A percentile compares a stretch with the other conserved stretches of the same genome.
phyloP scores from a whole-genome alignment of 2,113 vertebrate genomes.

The Synchiropus splendidus region DNA sequence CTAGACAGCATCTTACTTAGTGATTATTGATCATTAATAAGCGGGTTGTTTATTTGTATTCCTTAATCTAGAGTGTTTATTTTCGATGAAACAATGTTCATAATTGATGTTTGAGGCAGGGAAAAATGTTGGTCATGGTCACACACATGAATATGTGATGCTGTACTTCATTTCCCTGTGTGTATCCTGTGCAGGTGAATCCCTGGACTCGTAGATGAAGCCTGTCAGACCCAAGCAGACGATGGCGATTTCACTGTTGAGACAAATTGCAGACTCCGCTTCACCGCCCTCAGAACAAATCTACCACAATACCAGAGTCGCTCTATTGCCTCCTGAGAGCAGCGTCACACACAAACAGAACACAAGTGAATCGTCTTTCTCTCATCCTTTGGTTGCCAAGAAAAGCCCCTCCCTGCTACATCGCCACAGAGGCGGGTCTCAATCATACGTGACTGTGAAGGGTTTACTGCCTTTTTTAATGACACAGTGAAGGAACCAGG shows the following conservation, averaged over 20 bases:
- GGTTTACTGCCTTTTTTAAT: neutral
- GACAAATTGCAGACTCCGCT: constrained; percentile 32
- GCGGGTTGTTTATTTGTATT: too few species aligned
- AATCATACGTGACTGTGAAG: constrained; percentile 24
- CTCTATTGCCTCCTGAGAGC: constrained; percentile 4
- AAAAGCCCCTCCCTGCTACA: constrained; percentile 10
- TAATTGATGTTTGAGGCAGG: too few species aligned
- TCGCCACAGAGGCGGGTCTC: constrained; percentile 20
- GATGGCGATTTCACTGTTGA: constrained; percentile 23
- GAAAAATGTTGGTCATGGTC: too few species aligned
- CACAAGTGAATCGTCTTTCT: constrained; percentile 18
- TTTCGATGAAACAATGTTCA: too few species aligned
- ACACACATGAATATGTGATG: too few species aligned
- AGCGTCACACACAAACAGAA: too few species aligned
- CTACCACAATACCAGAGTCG: constrained; percentile 1
- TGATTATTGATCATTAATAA: too few species aligned
- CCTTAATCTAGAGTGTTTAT: too few species aligned
- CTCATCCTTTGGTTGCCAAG: constrained; percentile 49
- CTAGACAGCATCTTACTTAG: too few species aligned
- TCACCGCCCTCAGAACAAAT: constrained; percentile 24
- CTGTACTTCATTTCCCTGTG: too few species aligned
- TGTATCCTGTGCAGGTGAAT: constrained; percentile 47
- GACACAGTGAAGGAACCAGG: constrained; percentile 7
- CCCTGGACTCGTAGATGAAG: constrained; percentile 59
- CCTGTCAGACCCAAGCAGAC: constrained; percentile 29